These are phyloP conservation scores for Brachypterus glaber DNA, from an alignment of 2,888 invertebrate genomes.

Conservation along the genomic window DNA sequence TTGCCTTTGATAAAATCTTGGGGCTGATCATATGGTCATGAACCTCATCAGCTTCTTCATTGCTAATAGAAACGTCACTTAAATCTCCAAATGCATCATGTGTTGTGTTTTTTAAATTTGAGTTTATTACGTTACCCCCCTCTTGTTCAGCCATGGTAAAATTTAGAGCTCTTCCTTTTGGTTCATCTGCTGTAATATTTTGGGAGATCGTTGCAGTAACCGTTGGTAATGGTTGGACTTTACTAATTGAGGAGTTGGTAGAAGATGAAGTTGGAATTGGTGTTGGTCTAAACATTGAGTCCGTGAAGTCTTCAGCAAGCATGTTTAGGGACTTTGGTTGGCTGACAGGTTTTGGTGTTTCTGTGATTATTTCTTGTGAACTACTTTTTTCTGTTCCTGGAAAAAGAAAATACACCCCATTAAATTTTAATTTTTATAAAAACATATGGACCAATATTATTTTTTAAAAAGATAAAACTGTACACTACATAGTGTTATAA, in stretches of 20 bases:
- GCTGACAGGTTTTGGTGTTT: constrained; percentile 25
- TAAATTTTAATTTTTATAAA: no score
- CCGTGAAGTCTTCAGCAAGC: constrained; percentile 31
- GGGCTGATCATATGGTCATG: constrained; percentile 23
- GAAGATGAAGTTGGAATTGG: constrained; percentile 15
- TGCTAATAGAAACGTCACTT: constrained; percentile 71
- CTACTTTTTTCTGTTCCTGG: background rate
- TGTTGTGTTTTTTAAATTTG: constrained; percentile 19
- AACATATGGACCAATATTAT: no score
- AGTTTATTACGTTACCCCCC: constrained; percentile 29
- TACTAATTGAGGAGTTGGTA: constrained; percentile 3
- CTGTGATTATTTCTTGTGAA: constrained; percentile 24
- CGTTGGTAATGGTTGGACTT: constrained; percentile 7
- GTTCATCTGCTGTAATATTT: constrained; percentile 10
- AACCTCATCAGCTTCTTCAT: constrained; percentile 47
- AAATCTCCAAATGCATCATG: constrained; percentile 46
- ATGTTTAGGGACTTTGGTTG: constrained; percentile 30
- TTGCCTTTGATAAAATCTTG: constrained; percentile 27
- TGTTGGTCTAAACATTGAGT: constrained; percentile 23
- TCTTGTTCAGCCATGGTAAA: constrained; percentile 31
- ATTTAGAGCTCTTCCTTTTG: constrained; percentile 34
- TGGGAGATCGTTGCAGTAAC: constrained; percentile 11
- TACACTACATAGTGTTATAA: no score
- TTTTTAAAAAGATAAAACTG: no score
- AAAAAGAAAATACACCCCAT: no score